phyloP scores from a whole-genome alignment of 2,113 vertebrate genomes.

The Lepisosteus osseus region DNA sequence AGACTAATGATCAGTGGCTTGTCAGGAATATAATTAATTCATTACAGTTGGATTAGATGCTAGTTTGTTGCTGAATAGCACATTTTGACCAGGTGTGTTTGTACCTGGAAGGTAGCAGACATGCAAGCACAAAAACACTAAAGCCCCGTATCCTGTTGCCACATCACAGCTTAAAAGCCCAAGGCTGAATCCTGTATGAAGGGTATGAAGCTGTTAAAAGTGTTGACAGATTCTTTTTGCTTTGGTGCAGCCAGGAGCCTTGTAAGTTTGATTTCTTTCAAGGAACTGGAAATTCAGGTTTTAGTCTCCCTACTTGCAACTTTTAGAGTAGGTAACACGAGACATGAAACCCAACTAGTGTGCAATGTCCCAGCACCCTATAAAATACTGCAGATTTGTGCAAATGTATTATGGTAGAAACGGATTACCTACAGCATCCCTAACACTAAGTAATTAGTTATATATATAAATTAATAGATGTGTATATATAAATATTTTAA shows the following conservation, averaged over 20 bases:
- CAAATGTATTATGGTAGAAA: too few species aligned
- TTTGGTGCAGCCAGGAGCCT: conserved; percentile 12
- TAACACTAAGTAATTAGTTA: too few species aligned
- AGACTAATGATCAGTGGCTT: too few species aligned
- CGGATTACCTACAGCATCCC: too few species aligned
- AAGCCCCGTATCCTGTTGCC: not conserved
- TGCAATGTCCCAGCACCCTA: conserved; percentile 27
- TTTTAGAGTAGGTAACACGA: conserved; percentile 44
- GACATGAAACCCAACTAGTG: conserved; percentile 50
- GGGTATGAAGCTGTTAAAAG: conserved; percentile 17
- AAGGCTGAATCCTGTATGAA: conserved; percentile 22
- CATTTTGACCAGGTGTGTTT: conserved; percentile 14
- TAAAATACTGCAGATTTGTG: too few species aligned
- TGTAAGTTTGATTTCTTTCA: conserved; percentile 25
- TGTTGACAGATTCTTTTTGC: conserved; percentile 26
- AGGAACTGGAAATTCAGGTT: conserved; percentile 60
- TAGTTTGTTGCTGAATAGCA: not conserved
- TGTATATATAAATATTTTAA: too few species aligned
- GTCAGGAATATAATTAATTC: too few species aligned
- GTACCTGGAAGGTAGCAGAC: not conserved
- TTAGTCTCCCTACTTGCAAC: conserved; percentile 14
- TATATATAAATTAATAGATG: too few species aligned
- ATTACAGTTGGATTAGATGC: too few species aligned
- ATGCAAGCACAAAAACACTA: not conserved
- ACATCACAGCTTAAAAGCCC: conserved; percentile 22